phyloP scores from a whole-genome alignment of 2,113 vertebrate genomes.

The Platichthys stellatus region DNA sequence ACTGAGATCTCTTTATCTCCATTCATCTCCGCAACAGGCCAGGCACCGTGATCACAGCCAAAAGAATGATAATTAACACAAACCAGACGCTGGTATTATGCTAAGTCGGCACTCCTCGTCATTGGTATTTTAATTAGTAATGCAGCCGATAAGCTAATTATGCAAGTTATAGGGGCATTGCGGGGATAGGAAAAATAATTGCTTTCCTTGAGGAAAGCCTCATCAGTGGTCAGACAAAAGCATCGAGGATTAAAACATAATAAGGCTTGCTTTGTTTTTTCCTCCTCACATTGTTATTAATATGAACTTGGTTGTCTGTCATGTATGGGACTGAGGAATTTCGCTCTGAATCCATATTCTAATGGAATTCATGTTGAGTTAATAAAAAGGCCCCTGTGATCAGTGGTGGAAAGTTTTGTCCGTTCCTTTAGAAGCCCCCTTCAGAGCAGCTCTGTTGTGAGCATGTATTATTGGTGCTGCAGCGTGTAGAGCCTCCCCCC shows the following conservation, averaged over 20 bases:
- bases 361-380: conserved; percentile 38
- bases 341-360: conserved; percentile 35
- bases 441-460: neutral
- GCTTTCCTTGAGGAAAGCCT: conserved; percentile 79
- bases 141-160: conserved; percentile 83
- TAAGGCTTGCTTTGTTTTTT: conserved; percentile 71
- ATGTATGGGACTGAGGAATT: conserved; percentile 30
- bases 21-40: conserved; percentile 44
- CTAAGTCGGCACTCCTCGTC: conserved; percentile 66
- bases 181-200: conserved; percentile 78
- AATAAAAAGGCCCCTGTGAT: conserved; percentile 48
- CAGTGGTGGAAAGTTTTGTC: conserved; percentile 17
- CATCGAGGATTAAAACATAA: conserved; percentile 78
- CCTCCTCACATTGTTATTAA: conserved; percentile 73
- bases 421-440: conserved; percentile 9
- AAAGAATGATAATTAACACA: conserved; percentile 79
- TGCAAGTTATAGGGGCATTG: conserved; percentile 77
- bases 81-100: conserved; percentile 70
- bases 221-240: conserved; percentile 77
- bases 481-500: conserved; percentile 7
- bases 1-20: conserved; percentile 52
- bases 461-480: conserved; percentile 21
- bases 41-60: conserved; percentile 52
- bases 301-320: conserved; percentile 57
- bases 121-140: conserved; percentile 83